Conservation (phyloP, 2,888 invertebrate genomes). For the Trachelus iudaicus region DNA sequence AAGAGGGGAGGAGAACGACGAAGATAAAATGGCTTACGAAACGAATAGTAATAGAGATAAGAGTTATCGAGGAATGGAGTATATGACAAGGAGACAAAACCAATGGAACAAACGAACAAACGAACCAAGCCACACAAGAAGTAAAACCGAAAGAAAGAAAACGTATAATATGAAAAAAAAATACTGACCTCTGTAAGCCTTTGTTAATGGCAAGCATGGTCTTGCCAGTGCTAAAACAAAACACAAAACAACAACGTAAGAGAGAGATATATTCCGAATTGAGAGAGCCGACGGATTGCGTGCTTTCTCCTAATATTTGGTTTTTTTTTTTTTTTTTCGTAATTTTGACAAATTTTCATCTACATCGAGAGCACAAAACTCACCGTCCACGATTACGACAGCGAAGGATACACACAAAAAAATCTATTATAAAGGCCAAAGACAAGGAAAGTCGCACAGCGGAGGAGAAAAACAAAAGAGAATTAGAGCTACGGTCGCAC, state of each 20-base stretch:
- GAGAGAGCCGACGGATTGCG: constrained; percentile 1
- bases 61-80: not conserved
- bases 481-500: not conserved
- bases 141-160: constrained; percentile 28
- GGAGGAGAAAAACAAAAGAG: not conserved
- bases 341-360: constrained; percentile 29
- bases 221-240: constrained; percentile 82
- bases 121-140: constrained; percentile 22
- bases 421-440: not conserved
- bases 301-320: constrained; percentile 4
- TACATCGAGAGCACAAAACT: not conserved
- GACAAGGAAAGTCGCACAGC: not conserved
- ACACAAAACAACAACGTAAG: constrained; percentile 68
- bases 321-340: constrained; percentile 21
- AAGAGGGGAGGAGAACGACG: constrained; percentile 7
- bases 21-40: constrained; percentile 8
- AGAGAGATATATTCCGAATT: constrained; percentile 27
- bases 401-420: not conserved
- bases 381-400: not conserved
- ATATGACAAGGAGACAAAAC: not conserved
- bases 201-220: constrained; percentile 87
- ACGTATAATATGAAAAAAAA: constrained; percentile 64
- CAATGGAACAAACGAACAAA: constrained; percentile 1
- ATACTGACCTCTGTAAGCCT: constrained; percentile 83
- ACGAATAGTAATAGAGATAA: not conserved